A percentile compares a stretch with the other conserved stretches of the same genome.
Conservation (phyloP, 2,888 invertebrate species). For the Leptinotarsa haldemani region DNA sequence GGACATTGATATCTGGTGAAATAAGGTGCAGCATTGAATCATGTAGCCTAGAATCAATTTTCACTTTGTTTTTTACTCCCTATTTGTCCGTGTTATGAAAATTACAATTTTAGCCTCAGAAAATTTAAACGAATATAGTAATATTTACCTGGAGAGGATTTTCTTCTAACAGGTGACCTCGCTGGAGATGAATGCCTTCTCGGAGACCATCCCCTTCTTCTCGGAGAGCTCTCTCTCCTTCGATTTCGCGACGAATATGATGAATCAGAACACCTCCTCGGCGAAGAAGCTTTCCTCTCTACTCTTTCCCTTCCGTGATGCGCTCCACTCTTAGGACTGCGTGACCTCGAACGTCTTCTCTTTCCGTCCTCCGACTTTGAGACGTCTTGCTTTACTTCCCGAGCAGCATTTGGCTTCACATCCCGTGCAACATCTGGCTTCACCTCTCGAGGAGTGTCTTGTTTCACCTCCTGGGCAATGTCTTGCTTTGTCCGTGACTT, state of each 20-base stretch:
- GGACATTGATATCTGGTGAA: neutral
- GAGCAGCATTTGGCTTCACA: neutral
- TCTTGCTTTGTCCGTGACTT: neutral
- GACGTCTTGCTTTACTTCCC: constrained; percentile 9
- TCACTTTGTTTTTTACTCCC: no score
- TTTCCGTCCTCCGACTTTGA: constrained; percentile 23
- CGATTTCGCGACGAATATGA: constrained; percentile 30
- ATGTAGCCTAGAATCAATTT: neutral
- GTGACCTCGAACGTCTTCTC: constrained; percentile 26
- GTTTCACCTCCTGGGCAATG: neutral
- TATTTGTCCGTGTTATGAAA: no score
- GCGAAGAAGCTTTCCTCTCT: constrained; percentile 30
- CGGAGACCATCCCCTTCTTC: constrained; percentile 38
- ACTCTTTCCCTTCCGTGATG: constrained; percentile 13
- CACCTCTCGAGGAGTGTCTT: neutral
- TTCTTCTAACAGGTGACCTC: constrained; percentile 25
- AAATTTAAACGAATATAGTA: neutral
- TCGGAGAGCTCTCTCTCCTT: constrained; percentile 39
- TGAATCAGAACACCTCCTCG: constrained; percentile 26
- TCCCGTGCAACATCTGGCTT: constrained; percentile 6
- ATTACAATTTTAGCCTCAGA: no score
- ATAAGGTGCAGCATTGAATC: no score
- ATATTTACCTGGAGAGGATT: constrained; percentile 29
- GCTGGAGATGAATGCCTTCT: constrained; percentile 31
- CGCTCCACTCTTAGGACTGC: constrained; percentile 18